Conservation (phyloP, 1,140 invertebrate genomes). For the Papilio glaucus region DNA sequence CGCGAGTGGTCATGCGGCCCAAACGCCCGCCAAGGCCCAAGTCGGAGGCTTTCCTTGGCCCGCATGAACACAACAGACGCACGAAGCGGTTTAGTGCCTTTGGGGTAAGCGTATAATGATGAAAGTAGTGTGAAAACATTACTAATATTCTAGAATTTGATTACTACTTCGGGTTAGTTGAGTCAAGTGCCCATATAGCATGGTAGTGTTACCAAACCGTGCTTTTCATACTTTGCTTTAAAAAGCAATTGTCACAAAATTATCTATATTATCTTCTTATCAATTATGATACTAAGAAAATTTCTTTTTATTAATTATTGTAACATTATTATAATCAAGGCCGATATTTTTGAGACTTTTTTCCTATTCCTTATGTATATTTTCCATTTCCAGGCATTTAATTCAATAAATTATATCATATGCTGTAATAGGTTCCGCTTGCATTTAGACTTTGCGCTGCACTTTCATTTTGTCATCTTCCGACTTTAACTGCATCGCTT, state of each 20-base stretch:
- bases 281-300: too few relatives aligned
- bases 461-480: neutral
- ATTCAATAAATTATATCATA: neutral
- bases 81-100: conserved; percentile 96
- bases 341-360: neutral
- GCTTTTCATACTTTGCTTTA: too few relatives aligned
- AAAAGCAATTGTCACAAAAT: too few relatives aligned
- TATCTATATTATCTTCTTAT: too few relatives aligned
- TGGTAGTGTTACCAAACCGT: too few relatives aligned
- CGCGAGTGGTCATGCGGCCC: conserved; percentile 93
- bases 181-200: too few relatives aligned
- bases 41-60: conserved; percentile 93
- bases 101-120: conserved; percentile 91
- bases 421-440: neutral
- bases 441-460: neutral
- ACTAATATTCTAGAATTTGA: too few relatives aligned
- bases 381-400: neutral
- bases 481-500: conserved; percentile 3
- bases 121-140: too few relatives aligned
- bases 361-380: neutral
- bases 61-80: conserved; percentile 85
- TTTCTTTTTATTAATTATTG: neutral
- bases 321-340: neutral
- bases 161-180: too few relatives aligned
- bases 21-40: conserved; percentile 94